These are phyloP conservation scores for Lepidonotus clava DNA, from an alignment of 2,888 invertebrate species.

Conservation along the genomic window DNA sequence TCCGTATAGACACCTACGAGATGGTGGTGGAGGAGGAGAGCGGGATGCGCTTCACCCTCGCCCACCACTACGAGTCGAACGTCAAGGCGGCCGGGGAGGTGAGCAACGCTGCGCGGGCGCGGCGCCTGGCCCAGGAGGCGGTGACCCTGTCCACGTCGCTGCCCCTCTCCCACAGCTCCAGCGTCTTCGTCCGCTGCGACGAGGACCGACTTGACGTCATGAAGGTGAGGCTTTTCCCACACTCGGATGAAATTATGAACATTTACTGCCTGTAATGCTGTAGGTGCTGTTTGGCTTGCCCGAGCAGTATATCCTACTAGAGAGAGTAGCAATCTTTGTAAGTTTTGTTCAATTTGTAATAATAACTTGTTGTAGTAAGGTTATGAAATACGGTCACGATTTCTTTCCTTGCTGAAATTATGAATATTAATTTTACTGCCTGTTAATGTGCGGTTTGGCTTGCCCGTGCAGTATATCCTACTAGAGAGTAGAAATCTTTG, in stretches of 20 bases:
- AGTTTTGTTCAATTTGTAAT: no score
- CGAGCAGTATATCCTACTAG: no score
- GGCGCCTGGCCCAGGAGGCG: slow-evolving; percentile 95
- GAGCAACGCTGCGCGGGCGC: slow-evolving; percentile 91
- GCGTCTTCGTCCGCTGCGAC: slow-evolving; percentile 97
- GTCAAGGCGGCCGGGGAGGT: slow-evolving; percentile 92
- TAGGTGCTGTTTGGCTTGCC: no score
- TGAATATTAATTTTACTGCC: no score
- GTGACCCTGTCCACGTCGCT: slow-evolving; percentile 95
- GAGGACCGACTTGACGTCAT: slow-evolving; percentile 96
- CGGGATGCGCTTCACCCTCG: slow-evolving; percentile 89
- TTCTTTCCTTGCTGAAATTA: no score
- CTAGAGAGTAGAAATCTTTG: no score
- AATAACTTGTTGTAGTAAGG: no score
- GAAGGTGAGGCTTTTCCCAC: slow-evolving; percentile 87
- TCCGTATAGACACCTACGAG: slow-evolving; percentile 92
- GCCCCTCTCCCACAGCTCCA: slow-evolving; percentile 94
- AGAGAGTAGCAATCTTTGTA: no score
- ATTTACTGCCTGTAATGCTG: neutral
- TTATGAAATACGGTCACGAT: no score
- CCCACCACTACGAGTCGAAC: slow-evolving; percentile 86
- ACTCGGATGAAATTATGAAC: neutral
- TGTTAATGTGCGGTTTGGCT: no score
- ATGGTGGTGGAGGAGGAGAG: slow-evolving; percentile 91
- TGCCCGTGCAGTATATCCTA: no score